Percentiles rank a stretch among this genome's conserved stretches.
Evolutionary conservation across 2,797 vertebrate genomes (phyloP).

Genomic region (Gymnopithys bicolor): DNA sequence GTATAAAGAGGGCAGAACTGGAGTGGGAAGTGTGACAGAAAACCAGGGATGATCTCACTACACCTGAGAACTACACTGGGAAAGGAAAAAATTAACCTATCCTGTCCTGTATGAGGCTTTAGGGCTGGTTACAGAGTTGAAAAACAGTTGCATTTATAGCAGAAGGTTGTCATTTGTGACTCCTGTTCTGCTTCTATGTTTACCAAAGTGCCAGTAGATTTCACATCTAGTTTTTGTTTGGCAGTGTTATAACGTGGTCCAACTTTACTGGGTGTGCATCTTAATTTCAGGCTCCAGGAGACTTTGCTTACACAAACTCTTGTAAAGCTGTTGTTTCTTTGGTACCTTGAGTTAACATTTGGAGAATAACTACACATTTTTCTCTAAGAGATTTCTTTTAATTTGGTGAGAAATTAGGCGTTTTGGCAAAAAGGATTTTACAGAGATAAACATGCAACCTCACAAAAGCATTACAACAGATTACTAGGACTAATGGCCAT

Average conservation of each 20-base stretch:
- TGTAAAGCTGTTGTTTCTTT: no score
- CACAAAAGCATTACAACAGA: no score
- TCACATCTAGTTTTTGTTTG: not conserved
- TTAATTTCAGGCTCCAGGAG: no score
- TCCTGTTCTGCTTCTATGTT: not conserved
- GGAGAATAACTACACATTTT: no score
- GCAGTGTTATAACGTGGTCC: not conserved
- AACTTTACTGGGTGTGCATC: no score
- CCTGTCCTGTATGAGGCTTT: not conserved
- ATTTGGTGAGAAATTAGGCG: no score
- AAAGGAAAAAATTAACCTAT: not conserved
- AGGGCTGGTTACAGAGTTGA: not conserved
- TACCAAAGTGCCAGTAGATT: not conserved
- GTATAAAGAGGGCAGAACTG: not conserved
- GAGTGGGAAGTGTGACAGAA: not conserved
- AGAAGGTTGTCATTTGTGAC: not conserved
- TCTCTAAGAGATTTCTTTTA: no score
- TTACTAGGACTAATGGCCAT: no score
- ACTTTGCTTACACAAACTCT: no score
- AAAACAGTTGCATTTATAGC: not conserved
- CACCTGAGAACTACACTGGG: not conserved
- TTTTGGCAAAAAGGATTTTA: no score
- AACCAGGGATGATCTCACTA: not conserved
- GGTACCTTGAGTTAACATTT: no score
- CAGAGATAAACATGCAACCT: no score